Evolutionary conservation across 2,888 invertebrate species (phyloP), one percentile per base, ranked within the genome.

Genomic region (Hemistola chrysoprasaria): DNA sequence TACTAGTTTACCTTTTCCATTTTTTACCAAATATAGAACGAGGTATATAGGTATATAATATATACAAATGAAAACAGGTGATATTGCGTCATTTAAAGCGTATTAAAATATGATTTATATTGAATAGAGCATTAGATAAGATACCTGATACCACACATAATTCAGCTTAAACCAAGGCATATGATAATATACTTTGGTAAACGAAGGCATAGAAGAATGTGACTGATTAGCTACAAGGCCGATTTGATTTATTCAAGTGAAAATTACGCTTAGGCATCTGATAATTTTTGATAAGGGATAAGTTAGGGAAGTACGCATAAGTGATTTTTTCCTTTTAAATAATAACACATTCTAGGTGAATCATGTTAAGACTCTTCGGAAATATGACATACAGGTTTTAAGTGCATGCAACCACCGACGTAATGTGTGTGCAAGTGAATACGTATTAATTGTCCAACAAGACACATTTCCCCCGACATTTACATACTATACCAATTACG

Each of bases 191-290:
- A 16, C 2, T 1, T 28, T 28, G 38, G 53, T 57, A 56, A 52
- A 52, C 51, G 47, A 65, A 68, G 40, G 57, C 68, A 54, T 40
- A 35, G 42, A 61, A 73, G 75, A 71, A 80, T 78, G 64, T 54
- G 47, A 60, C 57, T 73, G 75, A 79, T 78, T 74, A 76, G 43
- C 27, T 33, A 40, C 50, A 54, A 54, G 50, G 56, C 35, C 47
- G 43, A 39, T 33, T 22, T n/a, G 34, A 45, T 42, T 37, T 25
- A 27, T 22, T 28, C 22, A 10, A 20, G 20, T 28, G 6, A 24
- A 26, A 31, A 27, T 37, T 22, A 37, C 32, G 22, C 30, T 35
- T 11, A 11, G 30, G 0, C 1, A 27, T 1, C 11, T 8, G 21
- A 27, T 32, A 31, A 5, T 7, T 22, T 25, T n/a, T 11, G 20